These are phyloP conservation scores for Matsumyia berberina DNA, from an alignment of 2,888 invertebrate genomes.

Conservation along the genomic window DNA sequence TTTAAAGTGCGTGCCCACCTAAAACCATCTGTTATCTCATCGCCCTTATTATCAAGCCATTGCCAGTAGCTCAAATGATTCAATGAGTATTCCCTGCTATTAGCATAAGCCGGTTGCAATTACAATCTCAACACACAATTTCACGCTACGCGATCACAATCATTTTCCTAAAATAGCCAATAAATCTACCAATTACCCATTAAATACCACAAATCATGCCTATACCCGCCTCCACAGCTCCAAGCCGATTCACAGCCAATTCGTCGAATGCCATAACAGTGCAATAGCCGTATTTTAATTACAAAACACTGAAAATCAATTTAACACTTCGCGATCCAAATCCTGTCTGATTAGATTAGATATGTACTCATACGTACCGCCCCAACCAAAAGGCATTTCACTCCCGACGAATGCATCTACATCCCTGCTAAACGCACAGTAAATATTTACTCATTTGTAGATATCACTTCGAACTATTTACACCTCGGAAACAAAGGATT, in stretches of 20 bases:
- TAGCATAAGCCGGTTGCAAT: slow-evolving; percentile 30
- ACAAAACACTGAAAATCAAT: slow-evolving; percentile 74
- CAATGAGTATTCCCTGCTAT: slow-evolving; percentile 14
- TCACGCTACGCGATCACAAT: slow-evolving; percentile 14
- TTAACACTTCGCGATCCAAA: slow-evolving; percentile 65
- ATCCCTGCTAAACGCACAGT: slow-evolving; percentile 34
- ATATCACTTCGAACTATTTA: slow-evolving; percentile 54
- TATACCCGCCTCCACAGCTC: slow-evolving; percentile 32
- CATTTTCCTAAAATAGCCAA: slow-evolving; percentile 26
- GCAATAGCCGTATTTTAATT: slow-evolving; percentile 68
- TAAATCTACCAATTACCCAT: slow-evolving; percentile 48
- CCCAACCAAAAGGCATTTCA: slow-evolving; percentile 13
- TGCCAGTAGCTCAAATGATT: too few relatives aligned
- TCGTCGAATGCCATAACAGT: slow-evolving; percentile 12
- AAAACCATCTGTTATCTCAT: too few relatives aligned
- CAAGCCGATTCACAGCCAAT: background rate
- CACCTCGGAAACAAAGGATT: slow-evolving; percentile 48
- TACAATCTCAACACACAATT: background rate
- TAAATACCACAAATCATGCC: slow-evolving; percentile 54
- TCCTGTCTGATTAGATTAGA: slow-evolving; percentile 70
- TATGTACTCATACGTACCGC: slow-evolving; percentile 26
- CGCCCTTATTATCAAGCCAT: too few relatives aligned
- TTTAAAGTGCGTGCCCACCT: background rate
- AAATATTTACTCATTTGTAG: slow-evolving; percentile 64
- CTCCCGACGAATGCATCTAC: slow-evolving; percentile 37